phyloP scores from a whole-genome alignment of 1,140 invertebrate genomes.

The Ceratina japonica region DNA sequence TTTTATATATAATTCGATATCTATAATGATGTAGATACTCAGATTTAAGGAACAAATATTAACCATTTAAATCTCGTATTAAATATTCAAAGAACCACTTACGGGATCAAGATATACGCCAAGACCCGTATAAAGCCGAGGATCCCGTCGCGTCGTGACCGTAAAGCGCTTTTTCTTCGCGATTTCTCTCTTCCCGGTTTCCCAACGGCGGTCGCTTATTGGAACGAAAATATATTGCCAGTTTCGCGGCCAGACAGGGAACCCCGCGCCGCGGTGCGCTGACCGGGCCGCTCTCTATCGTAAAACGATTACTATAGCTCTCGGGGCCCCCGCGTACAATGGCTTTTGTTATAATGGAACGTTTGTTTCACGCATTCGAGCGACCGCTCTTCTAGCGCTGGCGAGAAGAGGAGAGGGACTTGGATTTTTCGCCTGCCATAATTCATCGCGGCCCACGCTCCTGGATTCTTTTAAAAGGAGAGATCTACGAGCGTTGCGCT shows the following conservation, averaged over 20 bases:
- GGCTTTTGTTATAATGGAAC: constrained; percentile 54
- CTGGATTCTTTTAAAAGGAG: constrained; percentile 40
- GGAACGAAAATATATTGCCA: constrained; percentile 41
- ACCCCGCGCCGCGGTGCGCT: neutral
- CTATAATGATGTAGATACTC: no score
- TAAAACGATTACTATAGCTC: constrained; percentile 47
- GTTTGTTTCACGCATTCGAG: constrained; percentile 51
- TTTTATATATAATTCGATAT: no score
- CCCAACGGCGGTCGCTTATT: constrained; percentile 30
- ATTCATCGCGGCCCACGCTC: constrained; percentile 48
- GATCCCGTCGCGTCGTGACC: neutral
- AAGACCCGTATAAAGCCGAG: neutral
- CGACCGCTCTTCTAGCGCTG: neutral
- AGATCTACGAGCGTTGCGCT: constrained; percentile 31
- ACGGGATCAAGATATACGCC: neutral
- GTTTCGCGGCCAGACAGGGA: constrained; percentile 22
- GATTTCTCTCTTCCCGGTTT: neutral
- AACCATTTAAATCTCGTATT: no score
- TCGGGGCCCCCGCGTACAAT: constrained; percentile 37
- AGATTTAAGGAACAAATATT: no score
- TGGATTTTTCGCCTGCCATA: constrained; percentile 50
- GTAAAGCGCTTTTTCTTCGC: constrained; percentile 11
- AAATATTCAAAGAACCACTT: no score
- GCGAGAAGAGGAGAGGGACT: constrained; percentile 12
- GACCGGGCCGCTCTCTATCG: constrained; percentile 38